phyloP scores from a whole-genome alignment of 2,113 vertebrate genomes.

The Serilophus lunatus region DNA sequence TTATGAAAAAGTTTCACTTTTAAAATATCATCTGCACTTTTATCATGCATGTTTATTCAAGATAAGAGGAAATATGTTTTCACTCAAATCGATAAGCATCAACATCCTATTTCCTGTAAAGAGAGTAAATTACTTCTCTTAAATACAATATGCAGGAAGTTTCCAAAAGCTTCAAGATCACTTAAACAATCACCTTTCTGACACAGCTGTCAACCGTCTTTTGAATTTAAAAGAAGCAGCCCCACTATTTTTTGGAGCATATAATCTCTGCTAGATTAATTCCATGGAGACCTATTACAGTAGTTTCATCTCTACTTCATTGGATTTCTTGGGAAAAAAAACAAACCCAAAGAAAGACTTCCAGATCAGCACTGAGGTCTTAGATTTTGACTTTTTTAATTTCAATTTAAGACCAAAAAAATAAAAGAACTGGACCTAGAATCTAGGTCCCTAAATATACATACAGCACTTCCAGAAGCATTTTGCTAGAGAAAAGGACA shows the following conservation, averaged over 20 bases:
- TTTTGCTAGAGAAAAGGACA: not conserved
- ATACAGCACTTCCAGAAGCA: not conserved
- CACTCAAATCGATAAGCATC: not conserved
- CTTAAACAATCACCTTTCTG: not conserved
- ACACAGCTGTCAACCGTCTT: not conserved
- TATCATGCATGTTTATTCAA: not conserved
- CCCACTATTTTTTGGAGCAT: not conserved
- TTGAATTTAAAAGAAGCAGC: not conserved
- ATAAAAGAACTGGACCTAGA: not conserved
- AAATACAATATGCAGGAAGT: not conserved
- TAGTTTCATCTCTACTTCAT: not conserved
- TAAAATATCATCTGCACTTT: not conserved
- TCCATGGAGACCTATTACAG: not conserved
- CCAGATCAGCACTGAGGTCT: not conserved
- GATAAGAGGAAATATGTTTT: slow-evolving; percentile 29
- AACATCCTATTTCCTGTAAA: not conserved
- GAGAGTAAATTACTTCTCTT: not conserved
- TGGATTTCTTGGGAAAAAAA: not conserved
- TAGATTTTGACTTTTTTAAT: not conserved
- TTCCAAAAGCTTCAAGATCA: not conserved
- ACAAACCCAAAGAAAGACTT: not conserved
- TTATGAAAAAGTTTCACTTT: slow-evolving; percentile 10
- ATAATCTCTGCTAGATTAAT: not conserved
- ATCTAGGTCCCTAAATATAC: not conserved
- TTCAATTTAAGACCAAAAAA: not conserved